phyloP scores from a whole-genome alignment of 2,797 vertebrate genomes.

The Trachops cirrhosus region DNA sequence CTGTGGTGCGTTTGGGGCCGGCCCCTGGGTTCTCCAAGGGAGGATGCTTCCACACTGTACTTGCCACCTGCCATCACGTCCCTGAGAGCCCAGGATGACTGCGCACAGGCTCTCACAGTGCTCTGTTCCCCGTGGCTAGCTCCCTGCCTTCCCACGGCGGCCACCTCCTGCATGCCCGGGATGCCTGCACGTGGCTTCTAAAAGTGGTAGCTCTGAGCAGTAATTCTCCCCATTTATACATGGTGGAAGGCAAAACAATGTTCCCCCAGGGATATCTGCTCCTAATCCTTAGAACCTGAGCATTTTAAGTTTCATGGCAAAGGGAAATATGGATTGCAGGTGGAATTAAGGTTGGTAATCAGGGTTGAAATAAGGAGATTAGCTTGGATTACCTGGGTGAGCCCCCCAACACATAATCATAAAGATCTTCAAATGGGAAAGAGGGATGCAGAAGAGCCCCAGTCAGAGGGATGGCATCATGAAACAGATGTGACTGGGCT shows the following conservation, averaged over 20 bases:
- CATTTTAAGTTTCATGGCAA: background rate
- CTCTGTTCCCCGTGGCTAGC: background rate
- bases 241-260: background rate
- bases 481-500: background rate
- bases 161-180: background rate
- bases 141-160: background rate
- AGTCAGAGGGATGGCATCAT: background rate
- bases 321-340: background rate
- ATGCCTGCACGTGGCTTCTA: background rate
- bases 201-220: background rate
- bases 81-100: background rate
- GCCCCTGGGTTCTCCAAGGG: background rate
- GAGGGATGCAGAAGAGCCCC: background rate
- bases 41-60: background rate
- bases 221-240: background rate
- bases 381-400: background rate
- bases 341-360: background rate
- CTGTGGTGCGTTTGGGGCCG: background rate
- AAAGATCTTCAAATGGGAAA: background rate
- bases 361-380: background rate
- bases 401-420: too few species aligned
- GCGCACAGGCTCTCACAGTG: fast-evolving
- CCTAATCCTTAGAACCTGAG: background rate
- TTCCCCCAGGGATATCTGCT: background rate
- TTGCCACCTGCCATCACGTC: background rate